Evolutionary conservation across 2,888 invertebrate genomes (phyloP), one percentile per base, ranked within the genome.

Genomic region (Dendrolimus houi): DNA sequence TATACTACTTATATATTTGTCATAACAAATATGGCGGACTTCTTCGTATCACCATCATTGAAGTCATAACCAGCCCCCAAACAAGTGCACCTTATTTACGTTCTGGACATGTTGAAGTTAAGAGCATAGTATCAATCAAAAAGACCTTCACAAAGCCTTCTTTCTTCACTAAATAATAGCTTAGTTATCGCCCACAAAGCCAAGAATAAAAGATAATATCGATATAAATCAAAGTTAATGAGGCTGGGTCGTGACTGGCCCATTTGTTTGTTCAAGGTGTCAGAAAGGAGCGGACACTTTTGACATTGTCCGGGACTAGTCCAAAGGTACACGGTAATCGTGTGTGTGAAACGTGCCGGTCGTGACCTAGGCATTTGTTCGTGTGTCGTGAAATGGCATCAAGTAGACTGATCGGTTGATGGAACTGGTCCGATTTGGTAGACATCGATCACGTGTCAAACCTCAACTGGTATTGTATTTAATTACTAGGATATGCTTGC

Each of bases 291-390:
- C 69, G 72, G 75, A 74, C 75, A 61, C 60, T 79, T 81, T 83
- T 80, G 80, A 84, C 83, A 81, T 77, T 70, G 79, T 69, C 72
- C 79, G 74, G 75, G 78, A 79, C 73, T 74, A 70, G 59, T 71
- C 65, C 84, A 84, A 85, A 83, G 84, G 77, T 76, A 77, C 29
- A 29, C 29, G 29, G 29, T 29, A 6, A 29, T 29, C 29, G 62
- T 64, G 64, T 64, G 68, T 72, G 70, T 71, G 63, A 64, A 64
- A 68, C 79, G 79, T 80, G 81, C 67, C 56, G 64, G 54, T 66
- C 81, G 79, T 85, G 85, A 83, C 84, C 85, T 83, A 84, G 83
- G 77, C 80, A 84, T 85, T 85, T 82, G 68, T 60, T 60, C 62
- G 62, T 41, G 55, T 58, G 67, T 67, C 71, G 74, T 72, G 73